These are phyloP conservation scores for Diloba caeruleocephala DNA, from an alignment of 2,888 invertebrate species.

Conservation along the genomic window DNA sequence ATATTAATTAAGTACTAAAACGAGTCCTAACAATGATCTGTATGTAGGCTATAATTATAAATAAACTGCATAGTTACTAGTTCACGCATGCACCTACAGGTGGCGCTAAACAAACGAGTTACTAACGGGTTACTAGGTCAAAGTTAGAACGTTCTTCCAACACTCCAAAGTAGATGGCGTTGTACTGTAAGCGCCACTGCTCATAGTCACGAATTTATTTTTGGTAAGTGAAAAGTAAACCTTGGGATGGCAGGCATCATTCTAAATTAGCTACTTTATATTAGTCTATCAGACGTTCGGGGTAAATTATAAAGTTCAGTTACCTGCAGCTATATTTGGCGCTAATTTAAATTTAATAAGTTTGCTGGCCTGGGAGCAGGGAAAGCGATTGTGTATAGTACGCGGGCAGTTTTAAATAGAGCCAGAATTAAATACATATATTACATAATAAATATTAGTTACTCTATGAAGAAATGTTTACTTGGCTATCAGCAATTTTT, in stretches of 20 bases:
- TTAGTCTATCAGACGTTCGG: conserved; percentile 47
- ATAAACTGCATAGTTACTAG: conserved; percentile 33
- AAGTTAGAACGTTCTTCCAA: conserved; percentile 7
- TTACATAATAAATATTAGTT: no score
- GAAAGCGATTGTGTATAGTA: conserved; percentile 16
- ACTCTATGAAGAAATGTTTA: no score
- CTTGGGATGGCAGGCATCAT: conserved; percentile 60
- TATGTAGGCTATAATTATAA: conserved; percentile 23
- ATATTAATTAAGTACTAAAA: no score
- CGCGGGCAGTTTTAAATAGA: no score
- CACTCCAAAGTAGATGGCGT: conserved; percentile 65
- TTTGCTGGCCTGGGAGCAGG: conserved; percentile 17
- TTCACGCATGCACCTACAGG: conserved; percentile 43
- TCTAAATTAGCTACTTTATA: conserved; percentile 60
- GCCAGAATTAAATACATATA: no score
- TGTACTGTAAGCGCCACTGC: conserved; percentile 33
- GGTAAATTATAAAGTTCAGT: conserved; percentile 38
- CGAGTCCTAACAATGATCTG: conserved; percentile 21
- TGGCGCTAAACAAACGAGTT: conserved; percentile 51
- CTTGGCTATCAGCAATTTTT: no score
- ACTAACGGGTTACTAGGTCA: conserved; percentile 40
- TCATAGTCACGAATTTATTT: conserved; percentile 77
- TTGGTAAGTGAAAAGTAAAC: conserved; percentile 74
- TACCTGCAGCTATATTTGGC: conserved; percentile 19
- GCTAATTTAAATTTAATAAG: conserved; percentile 20